A percentile compares a stretch with the other conserved stretches of the same genome.
phyloP scores from a whole-genome alignment of 1,140 invertebrate genomes.

The Heliconius nattereri region DNA sequence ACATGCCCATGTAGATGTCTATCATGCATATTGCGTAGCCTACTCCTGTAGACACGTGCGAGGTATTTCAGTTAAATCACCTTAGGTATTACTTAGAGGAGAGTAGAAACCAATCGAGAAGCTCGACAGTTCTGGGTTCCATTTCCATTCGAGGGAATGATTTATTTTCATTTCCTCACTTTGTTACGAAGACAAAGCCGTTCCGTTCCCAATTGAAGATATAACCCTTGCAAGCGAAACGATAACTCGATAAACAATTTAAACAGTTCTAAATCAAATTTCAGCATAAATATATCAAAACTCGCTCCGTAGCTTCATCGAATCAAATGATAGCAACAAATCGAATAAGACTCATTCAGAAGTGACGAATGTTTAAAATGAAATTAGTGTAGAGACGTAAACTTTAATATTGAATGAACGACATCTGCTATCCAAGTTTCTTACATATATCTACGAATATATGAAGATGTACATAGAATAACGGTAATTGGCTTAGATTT shows the following conservation, averaged over 20 bases:
- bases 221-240: background rate
- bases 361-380: slow-evolving; percentile 1
- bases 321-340: background rate
- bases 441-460: background rate
- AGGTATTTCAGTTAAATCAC: no score
- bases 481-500: background rate
- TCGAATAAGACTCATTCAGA: background rate
- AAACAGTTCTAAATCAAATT: background rate
- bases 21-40: slow-evolving; percentile 98
- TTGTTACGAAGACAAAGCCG: no score
- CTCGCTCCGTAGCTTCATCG: background rate
- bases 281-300: background rate
- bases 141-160: no score
- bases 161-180: no score
- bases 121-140: no score
- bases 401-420: slow-evolving; percentile 14
- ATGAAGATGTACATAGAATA: background rate
- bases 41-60: slow-evolving; percentile 85
- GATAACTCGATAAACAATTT: background rate
- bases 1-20: slow-evolving; percentile 98
- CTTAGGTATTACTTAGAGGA: no score
- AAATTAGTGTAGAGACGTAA: background rate
- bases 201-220: background rate
- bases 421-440: background rate
- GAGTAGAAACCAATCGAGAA: no score